Conservation (phyloP, 1,140 invertebrate species). For the Drosophila guanche region DNA sequence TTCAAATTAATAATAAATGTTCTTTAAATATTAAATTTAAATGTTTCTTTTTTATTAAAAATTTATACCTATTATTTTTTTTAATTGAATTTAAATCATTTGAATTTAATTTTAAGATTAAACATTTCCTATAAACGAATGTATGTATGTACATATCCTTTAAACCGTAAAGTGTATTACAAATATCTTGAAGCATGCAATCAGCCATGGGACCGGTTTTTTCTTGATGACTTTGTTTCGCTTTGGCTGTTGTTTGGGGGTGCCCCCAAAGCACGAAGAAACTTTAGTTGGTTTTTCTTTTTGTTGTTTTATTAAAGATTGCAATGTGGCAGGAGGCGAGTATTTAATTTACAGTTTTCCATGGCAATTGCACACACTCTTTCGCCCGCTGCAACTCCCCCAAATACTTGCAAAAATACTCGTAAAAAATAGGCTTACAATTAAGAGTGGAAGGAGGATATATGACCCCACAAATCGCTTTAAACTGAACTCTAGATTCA, state of each 20-base stretch:
- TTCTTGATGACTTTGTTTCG: slow-evolving; percentile 61
- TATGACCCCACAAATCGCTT: slow-evolving; percentile 36
- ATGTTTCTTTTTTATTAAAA: too few relatives aligned
- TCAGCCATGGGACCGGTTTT: slow-evolving; percentile 44
- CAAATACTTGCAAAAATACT: too few relatives aligned
- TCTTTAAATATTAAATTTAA: too few relatives aligned
- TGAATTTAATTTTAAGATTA: neutral
- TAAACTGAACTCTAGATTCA: slow-evolving; percentile 9
- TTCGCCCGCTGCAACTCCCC: neutral
- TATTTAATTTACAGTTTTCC: slow-evolving; percentile 42
- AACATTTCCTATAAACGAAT: neutral
- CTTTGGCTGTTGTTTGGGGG: slow-evolving; percentile 9
- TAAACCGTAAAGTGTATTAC: slow-evolving; percentile 19
- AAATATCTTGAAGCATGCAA: slow-evolving; percentile 44
- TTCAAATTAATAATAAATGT: too few relatives aligned
- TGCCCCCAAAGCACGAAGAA: slow-evolving; percentile 9
- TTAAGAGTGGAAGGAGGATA: slow-evolving; percentile 19
- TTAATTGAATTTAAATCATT: too few relatives aligned
- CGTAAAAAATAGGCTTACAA: slow-evolving; percentile 39
- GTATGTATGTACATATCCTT: too few relatives aligned
- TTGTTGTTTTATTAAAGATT: slow-evolving; percentile 57
- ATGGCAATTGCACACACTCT: slow-evolving; percentile 21
- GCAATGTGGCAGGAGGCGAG: slow-evolving; percentile 27
- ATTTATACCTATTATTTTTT: too few relatives aligned
- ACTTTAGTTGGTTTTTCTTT: slow-evolving; percentile 46